Conservation (phyloP, 2,888 invertebrate genomes). For the Zhengitettix transpicula region DNA sequence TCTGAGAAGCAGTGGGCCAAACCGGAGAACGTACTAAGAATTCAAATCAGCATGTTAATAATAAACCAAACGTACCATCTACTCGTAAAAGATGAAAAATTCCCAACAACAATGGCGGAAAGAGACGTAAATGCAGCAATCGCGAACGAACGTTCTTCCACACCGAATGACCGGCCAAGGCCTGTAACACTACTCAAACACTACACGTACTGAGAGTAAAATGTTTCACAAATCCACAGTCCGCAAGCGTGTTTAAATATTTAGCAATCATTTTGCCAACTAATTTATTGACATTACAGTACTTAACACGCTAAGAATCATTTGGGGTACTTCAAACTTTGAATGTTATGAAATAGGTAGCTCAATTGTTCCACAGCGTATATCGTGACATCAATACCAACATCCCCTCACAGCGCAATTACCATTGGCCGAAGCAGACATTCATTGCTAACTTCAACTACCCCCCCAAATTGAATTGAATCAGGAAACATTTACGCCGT, state of each 20-base stretch:
- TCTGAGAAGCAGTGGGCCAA: no score
- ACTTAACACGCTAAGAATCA: no score
- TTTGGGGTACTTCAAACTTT: background rate
- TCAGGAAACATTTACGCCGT: no score
- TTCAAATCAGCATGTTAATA: background rate
- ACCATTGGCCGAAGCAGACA: conserved; percentile 2
- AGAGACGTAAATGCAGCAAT: conserved; percentile 5
- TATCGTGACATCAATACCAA: conserved; percentile 12
- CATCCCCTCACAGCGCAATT: conserved; percentile 7
- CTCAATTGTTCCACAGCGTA: conserved; percentile 8
- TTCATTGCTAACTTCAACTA: no score
- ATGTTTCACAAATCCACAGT: background rate
- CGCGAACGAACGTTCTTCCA: conserved; percentile 7
- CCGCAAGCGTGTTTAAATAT: no score
- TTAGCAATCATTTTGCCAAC: no score
- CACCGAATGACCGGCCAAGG: conserved; percentile 12
- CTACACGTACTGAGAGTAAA: background rate
- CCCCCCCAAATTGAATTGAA: no score
- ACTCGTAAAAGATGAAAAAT: conserved; percentile 3
- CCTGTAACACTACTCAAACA: conserved; percentile 7
- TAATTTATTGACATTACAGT: no score
- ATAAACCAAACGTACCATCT: background rate
- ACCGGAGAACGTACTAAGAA: background rate
- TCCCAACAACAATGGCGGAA: conserved; percentile 14
- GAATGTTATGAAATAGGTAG: conserved; percentile 7